A percentile compares a stretch with the other conserved stretches of the same genome.
Conservation (phyloP, 2,113 vertebrate genomes). For the Mellivora capensis region DNA sequence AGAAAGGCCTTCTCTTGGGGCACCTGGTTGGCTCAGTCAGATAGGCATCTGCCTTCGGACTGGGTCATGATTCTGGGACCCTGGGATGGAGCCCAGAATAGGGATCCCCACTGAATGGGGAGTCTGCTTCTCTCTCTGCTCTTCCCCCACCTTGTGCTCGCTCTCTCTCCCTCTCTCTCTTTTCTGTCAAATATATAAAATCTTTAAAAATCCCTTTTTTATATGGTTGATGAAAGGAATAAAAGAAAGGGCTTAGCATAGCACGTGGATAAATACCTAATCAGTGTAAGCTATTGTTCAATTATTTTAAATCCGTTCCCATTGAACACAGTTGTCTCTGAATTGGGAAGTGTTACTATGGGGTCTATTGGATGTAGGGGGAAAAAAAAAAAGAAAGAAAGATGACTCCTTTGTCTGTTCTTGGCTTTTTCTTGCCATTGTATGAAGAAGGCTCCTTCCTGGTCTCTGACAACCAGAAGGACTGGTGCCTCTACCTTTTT, state of each 20-base stretch:
- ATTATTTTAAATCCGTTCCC: constrained; percentile 23
- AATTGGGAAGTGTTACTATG: neutral
- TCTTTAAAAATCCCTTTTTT: constrained; percentile 9
- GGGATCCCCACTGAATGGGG: neutral
- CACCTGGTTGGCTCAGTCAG: neutral
- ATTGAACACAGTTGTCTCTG: neutral
- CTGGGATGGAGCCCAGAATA: neutral
- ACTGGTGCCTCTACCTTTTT: constrained; percentile 54
- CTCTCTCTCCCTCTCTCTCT: neutral
- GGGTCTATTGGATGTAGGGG: neutral
- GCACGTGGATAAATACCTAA: neutral
- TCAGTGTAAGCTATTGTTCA: neutral
- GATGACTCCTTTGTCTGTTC: neutral
- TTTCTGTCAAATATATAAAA: neutral
- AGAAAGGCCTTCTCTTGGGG: neutral
- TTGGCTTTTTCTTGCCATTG: neutral
- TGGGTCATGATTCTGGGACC: neutral
- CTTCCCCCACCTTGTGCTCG: neutral
- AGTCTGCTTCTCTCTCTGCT: neutral
- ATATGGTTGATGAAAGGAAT: neutral
- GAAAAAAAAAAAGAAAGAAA: neutral
- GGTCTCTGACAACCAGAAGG: constrained; percentile 38
- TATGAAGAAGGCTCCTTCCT: constrained; percentile 25
- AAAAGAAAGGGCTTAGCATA: neutral
- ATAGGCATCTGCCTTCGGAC: neutral